These are phyloP conservation scores for Ashinkailepas kermadecensis DNA, from an alignment of 2,888 invertebrate species.

Conservation along the genomic window DNA sequence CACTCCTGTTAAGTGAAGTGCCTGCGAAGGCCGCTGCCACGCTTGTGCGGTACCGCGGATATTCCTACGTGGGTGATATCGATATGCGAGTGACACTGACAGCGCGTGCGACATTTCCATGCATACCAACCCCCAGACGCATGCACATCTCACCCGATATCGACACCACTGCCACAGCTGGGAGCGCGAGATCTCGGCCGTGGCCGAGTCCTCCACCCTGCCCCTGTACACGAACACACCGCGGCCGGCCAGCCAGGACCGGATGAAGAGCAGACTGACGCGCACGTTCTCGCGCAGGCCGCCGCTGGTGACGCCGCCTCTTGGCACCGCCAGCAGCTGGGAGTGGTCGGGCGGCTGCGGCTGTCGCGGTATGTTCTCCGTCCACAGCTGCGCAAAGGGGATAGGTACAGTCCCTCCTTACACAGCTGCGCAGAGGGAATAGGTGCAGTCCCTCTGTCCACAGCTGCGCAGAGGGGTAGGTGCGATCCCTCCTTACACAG, in stretches of 20 bases:
- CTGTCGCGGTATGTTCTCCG: neutral
- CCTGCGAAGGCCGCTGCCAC: too few species aligned
- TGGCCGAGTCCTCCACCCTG: slow-evolving; percentile 63
- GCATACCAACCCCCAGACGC: too few species aligned
- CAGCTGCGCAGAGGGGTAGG: too few species aligned
- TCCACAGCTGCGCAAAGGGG: slow-evolving; percentile 24
- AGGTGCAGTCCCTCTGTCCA: too few species aligned
- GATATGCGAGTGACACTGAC: too few species aligned
- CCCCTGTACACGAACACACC: slow-evolving; percentile 60
- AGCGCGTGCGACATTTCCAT: too few species aligned
- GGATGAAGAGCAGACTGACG: slow-evolving; percentile 58
- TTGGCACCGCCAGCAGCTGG: slow-evolving; percentile 37
- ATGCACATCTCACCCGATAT: slow-evolving; percentile 47
- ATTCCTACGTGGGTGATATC: too few species aligned
- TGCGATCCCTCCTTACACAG: too few species aligned
- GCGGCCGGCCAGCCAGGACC: slow-evolving; percentile 58
- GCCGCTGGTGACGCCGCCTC: slow-evolving; percentile 55
- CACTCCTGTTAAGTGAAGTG: too few species aligned
- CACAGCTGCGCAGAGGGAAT: too few species aligned
- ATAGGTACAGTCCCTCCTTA: too few species aligned
- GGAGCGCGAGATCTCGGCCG: slow-evolving; percentile 63
- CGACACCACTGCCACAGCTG: slow-evolving; percentile 68
- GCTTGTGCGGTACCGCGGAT: too few species aligned
- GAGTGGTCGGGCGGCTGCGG: neutral
- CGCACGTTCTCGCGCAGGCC: slow-evolving; percentile 58